Base-by-base conservation (phyloP, 2,113 vertebrate species). In the Etia nguti region DNA sequence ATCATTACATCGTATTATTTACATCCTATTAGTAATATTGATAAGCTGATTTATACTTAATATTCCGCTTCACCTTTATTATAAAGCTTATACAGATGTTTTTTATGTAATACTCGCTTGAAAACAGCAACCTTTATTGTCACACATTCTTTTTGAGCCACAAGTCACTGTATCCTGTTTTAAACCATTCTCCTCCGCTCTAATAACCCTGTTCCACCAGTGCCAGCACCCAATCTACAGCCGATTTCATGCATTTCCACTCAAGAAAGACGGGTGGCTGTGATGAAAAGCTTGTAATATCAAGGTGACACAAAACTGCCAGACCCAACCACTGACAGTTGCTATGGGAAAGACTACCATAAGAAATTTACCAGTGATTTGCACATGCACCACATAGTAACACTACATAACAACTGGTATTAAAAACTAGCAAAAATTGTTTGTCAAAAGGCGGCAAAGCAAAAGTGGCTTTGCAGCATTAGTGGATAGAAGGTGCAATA, bases 261-360 rank as follows among this genome's bases (percentile, higher is more conserved):
- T 31, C 26, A 77, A 77, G 2, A 48, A 1, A 77, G 24, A 31
- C 6, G 31, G 24, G 6, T 20, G 26, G 22, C 70, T 77, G 24
- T 50, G 70, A 4, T 75, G 0, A 75, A 50, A 31, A 31, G 4
- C 2, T 50, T 29, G 9, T 43, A 29, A 26, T 24, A 50, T 12
- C 24, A 20, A 73, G 20, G 16, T 2, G 6, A 29, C 24, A 31
- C 70, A 18, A 50, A 31, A 31, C 6, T 50, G 26, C 24, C 2
- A 29, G 26, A 29, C 16, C 68, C 43, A 75, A 29, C 10, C 15
- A 0, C 2, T 48, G 41, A 48, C 70, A 48, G 41, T 75, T 48
- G 2, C 24, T 29, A 15, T 48, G 68, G 24, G 70, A 75, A 29
- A 48, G 41, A 11, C 22, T 75, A 0, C 70, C 0, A 2, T 29